Conservation (phyloP, 2,113 vertebrate species). For the Pandion haliaetus region DNA sequence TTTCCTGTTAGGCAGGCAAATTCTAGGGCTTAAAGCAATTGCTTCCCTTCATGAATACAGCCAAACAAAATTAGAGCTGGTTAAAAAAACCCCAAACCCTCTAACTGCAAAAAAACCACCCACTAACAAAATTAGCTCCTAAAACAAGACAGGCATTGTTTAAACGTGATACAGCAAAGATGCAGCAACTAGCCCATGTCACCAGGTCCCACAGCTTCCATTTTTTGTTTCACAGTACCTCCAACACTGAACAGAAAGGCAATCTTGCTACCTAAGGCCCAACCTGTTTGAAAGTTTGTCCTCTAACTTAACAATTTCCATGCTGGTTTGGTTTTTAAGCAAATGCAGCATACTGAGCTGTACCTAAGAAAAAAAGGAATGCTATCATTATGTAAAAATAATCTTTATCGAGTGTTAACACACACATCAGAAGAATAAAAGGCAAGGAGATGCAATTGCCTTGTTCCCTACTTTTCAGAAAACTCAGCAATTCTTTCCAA, state of each 20-base stretch:
- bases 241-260: neutral
- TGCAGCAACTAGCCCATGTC: fast-evolving
- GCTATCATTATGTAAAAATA: neutral
- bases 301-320: neutral
- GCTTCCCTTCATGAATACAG: neutral
- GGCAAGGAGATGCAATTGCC: neutral
- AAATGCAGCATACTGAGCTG: neutral
- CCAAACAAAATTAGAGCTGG: neutral
- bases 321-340: neutral
- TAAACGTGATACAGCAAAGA: neutral
- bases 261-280: neutral
- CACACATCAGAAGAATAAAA: neutral
- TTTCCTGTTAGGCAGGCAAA: neutral
- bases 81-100: neutral
- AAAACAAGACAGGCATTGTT: neutral
- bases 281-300: neutral
- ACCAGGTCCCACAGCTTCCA: neutral
- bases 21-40: neutral
- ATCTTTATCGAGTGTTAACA: neutral
- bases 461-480: neutral
- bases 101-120: neutral
- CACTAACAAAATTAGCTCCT: neutral
- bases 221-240: neutral
- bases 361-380: neutral
- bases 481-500: neutral